A percentile compares a stretch with the other conserved stretches of the same genome.
These are phyloP conservation scores for Patella pellucida DNA, from an alignment of 2,888 invertebrate species.

Conservation along the genomic window DNA sequence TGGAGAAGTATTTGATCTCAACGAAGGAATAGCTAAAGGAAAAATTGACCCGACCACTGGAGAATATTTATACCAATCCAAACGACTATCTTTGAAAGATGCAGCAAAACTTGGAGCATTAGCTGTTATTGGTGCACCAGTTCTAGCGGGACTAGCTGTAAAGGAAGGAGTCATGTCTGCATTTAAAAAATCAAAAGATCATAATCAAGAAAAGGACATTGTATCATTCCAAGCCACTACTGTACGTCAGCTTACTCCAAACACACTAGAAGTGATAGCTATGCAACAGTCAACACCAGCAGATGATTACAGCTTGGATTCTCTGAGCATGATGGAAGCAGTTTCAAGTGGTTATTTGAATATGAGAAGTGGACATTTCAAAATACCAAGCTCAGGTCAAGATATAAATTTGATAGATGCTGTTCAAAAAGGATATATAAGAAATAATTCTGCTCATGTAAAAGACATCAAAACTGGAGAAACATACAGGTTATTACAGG, in stretches of 20 bases:
- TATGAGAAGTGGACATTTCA: conserved; percentile 82
- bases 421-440: conserved; percentile 71
- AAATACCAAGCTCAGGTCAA: conserved; percentile 84
- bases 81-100: conserved; percentile 80
- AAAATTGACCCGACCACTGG: conserved; percentile 78
- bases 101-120: conserved; percentile 78
- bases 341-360: conserved; percentile 79
- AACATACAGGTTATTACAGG: conserved; percentile 81
- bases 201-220: conserved; percentile 17
- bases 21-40: conserved; percentile 74
- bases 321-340: conserved; percentile 60
- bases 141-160: conserved; percentile 71
- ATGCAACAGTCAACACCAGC: conserved; percentile 36
- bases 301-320: conserved; percentile 30
- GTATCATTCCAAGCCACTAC: conserved; percentile 42
- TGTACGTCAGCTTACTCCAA: conserved; percentile 42
- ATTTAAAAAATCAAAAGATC: conserved; percentile 24
- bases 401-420: conserved; percentile 86
- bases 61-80: conserved; percentile 81
- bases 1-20: conserved; percentile 80
- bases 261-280: conserved; percentile 51
- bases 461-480: conserved; percentile 37
- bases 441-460: conserved; percentile 53
- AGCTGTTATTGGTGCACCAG: conserved; percentile 84
- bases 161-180: conserved; percentile 37